Conservation (phyloP, 2,113 vertebrate species). For the Pica pica region DNA sequence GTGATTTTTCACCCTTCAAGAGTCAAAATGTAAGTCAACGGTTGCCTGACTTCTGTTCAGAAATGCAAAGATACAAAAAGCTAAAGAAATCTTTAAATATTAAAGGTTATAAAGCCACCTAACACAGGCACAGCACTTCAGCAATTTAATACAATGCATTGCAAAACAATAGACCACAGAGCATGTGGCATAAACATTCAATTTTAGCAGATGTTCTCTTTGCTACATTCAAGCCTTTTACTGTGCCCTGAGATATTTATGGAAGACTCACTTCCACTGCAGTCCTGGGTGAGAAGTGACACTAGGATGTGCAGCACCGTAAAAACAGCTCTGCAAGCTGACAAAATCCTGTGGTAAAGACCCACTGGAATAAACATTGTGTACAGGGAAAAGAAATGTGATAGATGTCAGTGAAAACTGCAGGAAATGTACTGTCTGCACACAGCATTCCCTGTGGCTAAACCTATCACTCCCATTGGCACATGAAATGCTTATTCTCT, state of each 20-base stretch:
- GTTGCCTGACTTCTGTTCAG: background rate
- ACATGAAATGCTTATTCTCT: background rate
- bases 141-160: background rate
- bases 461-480: slow-evolving; percentile 39
- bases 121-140: background rate
- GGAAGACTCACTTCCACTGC: background rate
- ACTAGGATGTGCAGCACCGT: background rate
- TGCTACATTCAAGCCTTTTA: background rate
- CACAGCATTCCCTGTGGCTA: slow-evolving; percentile 30
- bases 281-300: background rate
- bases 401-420: slow-evolving; percentile 26
- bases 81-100: background rate
- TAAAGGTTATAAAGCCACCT: background rate
- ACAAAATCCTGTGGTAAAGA: slow-evolving; percentile 27
- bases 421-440: background rate
- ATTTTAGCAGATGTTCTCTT: background rate
- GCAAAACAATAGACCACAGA: background rate
- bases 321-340: background rate
- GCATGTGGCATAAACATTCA: background rate
- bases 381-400: background rate
- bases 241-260: background rate
- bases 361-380: background rate
- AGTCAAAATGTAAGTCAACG: background rate
- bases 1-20: background rate
- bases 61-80: background rate